Evolutionary conservation across 2,113 vertebrate species (phyloP), one percentile per base, ranked within the genome.

Genomic region (Clarias batrachus): DNA sequence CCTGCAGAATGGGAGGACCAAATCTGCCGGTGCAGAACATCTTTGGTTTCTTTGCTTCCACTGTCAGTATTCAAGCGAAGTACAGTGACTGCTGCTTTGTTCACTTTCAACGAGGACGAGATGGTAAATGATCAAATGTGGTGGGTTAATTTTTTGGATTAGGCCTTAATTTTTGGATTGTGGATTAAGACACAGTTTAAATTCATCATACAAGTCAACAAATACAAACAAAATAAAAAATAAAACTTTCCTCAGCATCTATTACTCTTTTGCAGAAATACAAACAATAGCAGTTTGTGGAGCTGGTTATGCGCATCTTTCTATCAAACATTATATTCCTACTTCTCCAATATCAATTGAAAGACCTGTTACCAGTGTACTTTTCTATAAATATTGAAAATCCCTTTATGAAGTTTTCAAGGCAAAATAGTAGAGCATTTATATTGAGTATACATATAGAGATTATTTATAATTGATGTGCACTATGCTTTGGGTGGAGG

Each of bases 1-100:
- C 41, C 73, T 89, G 63, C 9, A 59, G 17, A 86, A 89, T 87
- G 84, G 27, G 21, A 68, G 60, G 56, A 88, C 27, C 11, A 8
- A 74, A 30, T 2, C 57, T 77, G 37, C 30, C 14, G 62, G 82
- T 71, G 81, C 68, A 54, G 81, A 65, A 88, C 63, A 70, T 33
- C 63, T 37, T 37, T 37, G 88, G 77, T 41, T 59, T 88, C 37
- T 54, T 41, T 66, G 81, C 62, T 48, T 82, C 52, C 25, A 25
- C 66, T 30, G 1, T 71, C n/a, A 66, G 66, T 52, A 48, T 54
- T 81, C 30, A 82, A 82, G 25, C 60, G n/a, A 52, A 37, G 23
- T 65, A 66, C 41, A 66, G 17, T 3, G 3, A 27, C 41, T 25
- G 66, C 33, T 19, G 23, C 1, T 82, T 82, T 52, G 27, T 41